Evolutionary conservation across 2,888 invertebrate genomes (phyloP), one percentile per base, ranked within the genome.

Genomic region (Leistus spinibarbis): DNA sequence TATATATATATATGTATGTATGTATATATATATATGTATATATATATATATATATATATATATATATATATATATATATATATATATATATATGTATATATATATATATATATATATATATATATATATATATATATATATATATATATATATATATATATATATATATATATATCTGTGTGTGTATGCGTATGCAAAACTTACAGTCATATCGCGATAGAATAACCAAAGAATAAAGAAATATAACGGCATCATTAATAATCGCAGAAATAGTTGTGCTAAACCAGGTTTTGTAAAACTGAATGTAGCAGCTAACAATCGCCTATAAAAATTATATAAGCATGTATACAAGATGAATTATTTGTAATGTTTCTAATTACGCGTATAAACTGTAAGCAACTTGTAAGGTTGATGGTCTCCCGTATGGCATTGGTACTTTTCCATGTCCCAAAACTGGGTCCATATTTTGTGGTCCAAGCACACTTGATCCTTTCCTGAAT

Each of bases 161-260:
- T 56, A 56, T 4, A 20, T 69, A 57, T 53, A 13, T 9, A 53
- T 13, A 53, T 13, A 53, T 9, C 13, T 9, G 9, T 53, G 53
- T 53, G 13, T 9, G 7, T 53, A 9, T 53, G 1, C 54, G 20
- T 57, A 69, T 56, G 68, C 65, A 27, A 57, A 65, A 71, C 75
- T 70, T 79, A 90, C 90, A 87, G 89, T 87, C 78, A 90, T 88
- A 79, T 91, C 90, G 69, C 88, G 82, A 78, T 95, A 96, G 83
- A 97, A 95, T 16, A 92, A 82, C 91, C 94, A 95, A 64, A 97
- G 82, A 63, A 95, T 88, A 64, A 92, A 89, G 85, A 94, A 95
- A 80, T 92, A 92, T 22, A 94, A 84, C 0, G 96, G 95, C 63
- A 96, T 83, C 3, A 92, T 85, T 69, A 95, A 87, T 9, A 96